Conservation (phyloP, 1,140 invertebrate genomes). For the Carcinoscorpius rotundicauda region DNA sequence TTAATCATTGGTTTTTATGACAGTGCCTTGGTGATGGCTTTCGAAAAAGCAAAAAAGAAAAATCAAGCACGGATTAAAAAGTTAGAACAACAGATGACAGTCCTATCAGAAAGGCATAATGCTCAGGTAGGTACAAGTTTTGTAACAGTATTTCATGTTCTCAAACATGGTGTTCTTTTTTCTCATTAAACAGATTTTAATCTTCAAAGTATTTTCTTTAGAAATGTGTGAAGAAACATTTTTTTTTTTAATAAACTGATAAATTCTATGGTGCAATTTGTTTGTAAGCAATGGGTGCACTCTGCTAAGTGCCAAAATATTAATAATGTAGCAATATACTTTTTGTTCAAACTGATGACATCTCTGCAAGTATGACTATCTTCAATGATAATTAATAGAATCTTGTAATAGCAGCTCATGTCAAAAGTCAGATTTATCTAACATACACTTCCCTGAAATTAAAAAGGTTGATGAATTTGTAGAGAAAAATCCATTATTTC, state of each 20-base stretch:
- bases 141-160: no score
- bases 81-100: constrained; percentile 57
- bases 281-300: background rate
- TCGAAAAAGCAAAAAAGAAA: constrained; percentile 61
- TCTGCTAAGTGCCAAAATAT: background rate
- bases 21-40: constrained; percentile 55
- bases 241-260: constrained; percentile 3
- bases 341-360: no score
- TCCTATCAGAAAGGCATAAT: constrained; percentile 45
- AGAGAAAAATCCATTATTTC: no score
- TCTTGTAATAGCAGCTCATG: no score
- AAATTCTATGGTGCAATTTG: background rate
- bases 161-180: constrained; percentile 1
- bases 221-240: background rate
- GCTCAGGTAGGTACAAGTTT: constrained; percentile 36
- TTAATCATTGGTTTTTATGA: constrained; percentile 5
- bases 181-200: background rate
- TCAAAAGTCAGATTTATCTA: no score
- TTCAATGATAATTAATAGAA: no score
- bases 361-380: no score
- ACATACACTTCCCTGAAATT: no score
- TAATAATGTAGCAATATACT: no score
- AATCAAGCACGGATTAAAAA: constrained; percentile 61
- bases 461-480: no score
- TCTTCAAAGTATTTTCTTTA: background rate